Base-by-base conservation (phyloP, 2,888 invertebrate species). In the Neria commutata region DNA sequence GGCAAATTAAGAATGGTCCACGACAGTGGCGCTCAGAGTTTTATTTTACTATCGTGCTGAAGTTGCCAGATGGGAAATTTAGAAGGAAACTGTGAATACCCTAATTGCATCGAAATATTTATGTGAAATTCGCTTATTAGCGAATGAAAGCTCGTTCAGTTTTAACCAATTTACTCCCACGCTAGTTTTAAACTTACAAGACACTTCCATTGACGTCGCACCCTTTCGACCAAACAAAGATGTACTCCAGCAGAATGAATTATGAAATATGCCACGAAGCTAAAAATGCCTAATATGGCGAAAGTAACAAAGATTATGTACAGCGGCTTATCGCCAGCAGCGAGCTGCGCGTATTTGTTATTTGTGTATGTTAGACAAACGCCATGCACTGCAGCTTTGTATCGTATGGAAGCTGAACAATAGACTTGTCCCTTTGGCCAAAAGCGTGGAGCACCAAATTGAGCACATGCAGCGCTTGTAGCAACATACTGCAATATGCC, bases 211-310 rank as follows among this genome's bases (percentile, higher is more conserved):
- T n/a, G n/a, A n/a, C n/a, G n/a, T n/a, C n/a, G n/a, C n/a, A n/a
- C n/a, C n/a, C n/a, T n/a, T n/a, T n/a, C n/a, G 42, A 47, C 50
- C 67, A 73, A 73, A 74, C 74, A 72, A 70, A 74, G 74, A 73
- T 73, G 72, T 74, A 69, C 54, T 52, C 62, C 60, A 72, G n/a
- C n/a, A n/a, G n/a, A n/a, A 72, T 74, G 73, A 72, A 72, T 72
- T 74, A 74, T 74, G 73, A 74, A 74, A 70, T 73, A 74, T 74
- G 71, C 72, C 73, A 74, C 73, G 67, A 69, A 68, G 61, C 57
- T 42, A 54, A 53, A 50, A 33, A 42, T 42, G 21, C 73, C 74
- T 72, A 72, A 74, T 74, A 73, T 73, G 71, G 73, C 50, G 60
- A 64, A 69, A 64, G 54, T 52, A 62, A 40, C 45, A 58, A 58